Evolutionary conservation across 2,888 invertebrate genomes (phyloP), one percentile per base, ranked within the genome.

Genomic region (Agonopterix heracliana): DNA sequence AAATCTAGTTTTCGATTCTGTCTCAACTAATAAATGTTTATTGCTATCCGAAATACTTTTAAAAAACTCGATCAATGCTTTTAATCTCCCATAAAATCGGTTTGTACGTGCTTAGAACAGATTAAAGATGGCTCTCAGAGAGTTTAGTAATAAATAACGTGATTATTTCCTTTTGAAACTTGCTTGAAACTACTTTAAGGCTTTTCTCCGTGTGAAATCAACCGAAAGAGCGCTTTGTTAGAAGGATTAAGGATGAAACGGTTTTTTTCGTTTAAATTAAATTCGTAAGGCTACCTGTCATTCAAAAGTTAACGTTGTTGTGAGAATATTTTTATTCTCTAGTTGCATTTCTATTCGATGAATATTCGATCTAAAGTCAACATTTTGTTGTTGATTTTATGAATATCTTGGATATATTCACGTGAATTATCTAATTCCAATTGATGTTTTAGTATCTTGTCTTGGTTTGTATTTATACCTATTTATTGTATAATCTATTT

Each of bases 81-180:
- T 79, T 81, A 84, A 85, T 85, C 81, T 81, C 68, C 72, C 70
- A 83, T 82, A 83, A 84, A 83, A 83, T 82, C 74, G 63, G 73
- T 69, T 64, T 66, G 66, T 75, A 80, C 78, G 79, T 79, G 77
- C 80, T 78, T 78, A 74, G 69, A 71, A 62, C 62, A 84, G 87
- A 87, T 87, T 88, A 86, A 78, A 85, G 67, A 75, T 78, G 77
- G 72, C 67, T 76, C 74, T 70, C 71, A 68, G 77, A 68, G 72
- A 66, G 60, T 26, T 26, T 63, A 66, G 84, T 68, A 84, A 87
- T 88, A 88, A 87, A 87, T 87, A 87, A 86, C 79, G 66, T 70
- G 85, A 87, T 88, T 85, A 86, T 83, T 82, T 83, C 81, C 76
- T 82, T 77, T 81, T 73, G 63, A 74, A 79, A 79, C 78, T 74